Percentiles rank a stretch among this genome's conserved stretches.
These are phyloP conservation scores for Synaphobranchus kaupii DNA, from an alignment of 2,797 vertebrate species.

Conservation along the genomic window DNA sequence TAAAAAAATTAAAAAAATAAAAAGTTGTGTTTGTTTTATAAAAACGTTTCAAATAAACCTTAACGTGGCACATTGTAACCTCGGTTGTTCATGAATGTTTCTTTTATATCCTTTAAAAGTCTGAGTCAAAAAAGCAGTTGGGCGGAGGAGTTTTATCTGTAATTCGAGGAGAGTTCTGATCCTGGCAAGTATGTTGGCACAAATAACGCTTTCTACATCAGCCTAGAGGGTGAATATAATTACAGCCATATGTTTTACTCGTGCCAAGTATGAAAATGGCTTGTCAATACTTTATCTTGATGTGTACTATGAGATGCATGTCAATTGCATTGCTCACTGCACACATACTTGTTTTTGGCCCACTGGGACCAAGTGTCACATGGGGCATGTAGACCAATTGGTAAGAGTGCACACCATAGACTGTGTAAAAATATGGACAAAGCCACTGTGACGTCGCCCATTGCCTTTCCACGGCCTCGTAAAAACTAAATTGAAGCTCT, in stretches of 20 bases:
- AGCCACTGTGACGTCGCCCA: too few relatives aligned
- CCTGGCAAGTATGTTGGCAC: neutral
- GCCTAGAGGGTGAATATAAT: neutral
- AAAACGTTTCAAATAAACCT: constrained; percentile 64
- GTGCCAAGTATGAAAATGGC: neutral
- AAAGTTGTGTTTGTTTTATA: constrained; percentile 38
- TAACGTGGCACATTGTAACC: constrained; percentile 37
- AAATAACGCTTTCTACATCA: neutral
- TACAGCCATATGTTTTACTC: neutral
- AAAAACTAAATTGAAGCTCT: too few relatives aligned
- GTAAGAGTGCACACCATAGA: neutral
- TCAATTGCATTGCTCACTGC: neutral
- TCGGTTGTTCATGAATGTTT: neutral
- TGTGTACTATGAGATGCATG: neutral
- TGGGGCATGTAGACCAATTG: neutral
- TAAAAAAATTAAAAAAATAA: constrained; percentile 16
- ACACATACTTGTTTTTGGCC: neutral
- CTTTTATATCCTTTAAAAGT: neutral
- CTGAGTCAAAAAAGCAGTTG: neutral
- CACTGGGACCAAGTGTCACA: neutral
- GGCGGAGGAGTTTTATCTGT: neutral
- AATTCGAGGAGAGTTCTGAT: neutral
- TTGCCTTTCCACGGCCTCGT: too few relatives aligned
- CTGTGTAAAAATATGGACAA: too few relatives aligned
- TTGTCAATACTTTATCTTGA: neutral